These are phyloP conservation scores for Acromyrmex echinatior DNA, from an alignment of 1,140 invertebrate species.

Conservation along the genomic window DNA sequence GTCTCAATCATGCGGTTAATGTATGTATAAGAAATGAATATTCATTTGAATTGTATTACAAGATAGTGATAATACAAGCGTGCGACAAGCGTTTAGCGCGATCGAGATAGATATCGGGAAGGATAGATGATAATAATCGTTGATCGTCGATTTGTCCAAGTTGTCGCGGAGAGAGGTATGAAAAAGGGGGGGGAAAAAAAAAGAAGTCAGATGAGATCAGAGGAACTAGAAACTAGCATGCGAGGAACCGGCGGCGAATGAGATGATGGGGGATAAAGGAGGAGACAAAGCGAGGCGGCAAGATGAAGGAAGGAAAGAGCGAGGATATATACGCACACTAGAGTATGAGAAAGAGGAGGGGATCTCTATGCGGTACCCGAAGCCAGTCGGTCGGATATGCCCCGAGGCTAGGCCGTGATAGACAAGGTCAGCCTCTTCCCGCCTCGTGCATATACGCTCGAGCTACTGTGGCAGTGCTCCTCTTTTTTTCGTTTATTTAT, in stretches of 20 bases:
- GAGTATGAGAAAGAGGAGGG: constrained; percentile 39
- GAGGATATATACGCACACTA: constrained; percentile 30
- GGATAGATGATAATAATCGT: constrained; percentile 41
- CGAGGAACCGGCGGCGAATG: constrained; percentile 58
- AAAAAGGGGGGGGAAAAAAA: neutral
- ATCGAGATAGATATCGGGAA: neutral
- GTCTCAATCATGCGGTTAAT: constrained; percentile 1
- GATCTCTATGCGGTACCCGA: constrained; percentile 84
- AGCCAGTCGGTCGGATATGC: constrained; percentile 86
- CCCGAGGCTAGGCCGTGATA: constrained; percentile 86
- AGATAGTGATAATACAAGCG: neutral
- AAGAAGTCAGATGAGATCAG: constrained; percentile 62
- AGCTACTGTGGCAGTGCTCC: constrained; percentile 72
- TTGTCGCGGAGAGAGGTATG: neutral
- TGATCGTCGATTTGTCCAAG: constrained; percentile 21
- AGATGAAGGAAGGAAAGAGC: constrained; percentile 48
- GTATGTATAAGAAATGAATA: constrained; percentile 23
- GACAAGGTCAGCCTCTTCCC: constrained; percentile 87
- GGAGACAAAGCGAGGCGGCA: constrained; percentile 58
- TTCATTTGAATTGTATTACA: constrained; percentile 4
- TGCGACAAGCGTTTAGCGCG: neutral
- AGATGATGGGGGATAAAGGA: constrained; percentile 31
- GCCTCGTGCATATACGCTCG: constrained; percentile 56
- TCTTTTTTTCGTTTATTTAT: constrained; percentile 80
- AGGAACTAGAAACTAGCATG: constrained; percentile 59